These are phyloP conservation scores for Triplophysa bombifrons DNA, from an alignment of 2,797 vertebrate species.

Conservation along the genomic window DNA sequence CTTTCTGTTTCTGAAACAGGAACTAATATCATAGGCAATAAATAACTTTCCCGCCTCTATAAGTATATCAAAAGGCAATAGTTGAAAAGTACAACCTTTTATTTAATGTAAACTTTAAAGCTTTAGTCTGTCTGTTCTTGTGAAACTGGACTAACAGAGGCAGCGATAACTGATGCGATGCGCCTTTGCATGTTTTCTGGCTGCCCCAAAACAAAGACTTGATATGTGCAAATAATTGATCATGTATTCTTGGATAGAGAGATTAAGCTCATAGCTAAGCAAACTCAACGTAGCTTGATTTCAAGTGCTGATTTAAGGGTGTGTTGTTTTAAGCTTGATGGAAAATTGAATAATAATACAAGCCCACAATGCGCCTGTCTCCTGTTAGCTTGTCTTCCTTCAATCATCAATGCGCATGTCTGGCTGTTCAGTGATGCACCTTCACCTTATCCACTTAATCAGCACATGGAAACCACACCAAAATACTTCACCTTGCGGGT, in stretches of 20 bases:
- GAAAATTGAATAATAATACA: not conserved
- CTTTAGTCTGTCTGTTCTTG: not conserved
- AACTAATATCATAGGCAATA: not conserved
- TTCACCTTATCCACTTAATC: constrained; percentile 57
- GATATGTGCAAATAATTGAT: not conserved
- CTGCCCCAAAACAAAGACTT: not conserved
- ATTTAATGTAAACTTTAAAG: not conserved
- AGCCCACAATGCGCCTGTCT: not conserved
- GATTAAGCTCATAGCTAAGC: no score
- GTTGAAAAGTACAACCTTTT: no score
- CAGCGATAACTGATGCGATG: not conserved
- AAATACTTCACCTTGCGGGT: constrained; percentile 62
- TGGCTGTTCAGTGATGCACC: constrained; percentile 18
- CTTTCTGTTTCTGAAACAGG: not conserved
- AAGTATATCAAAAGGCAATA: no score
- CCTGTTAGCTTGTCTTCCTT: not conserved
- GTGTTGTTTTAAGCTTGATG: not conserved
- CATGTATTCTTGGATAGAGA: not conserved
- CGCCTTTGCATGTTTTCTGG: not conserved
- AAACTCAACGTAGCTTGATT: not conserved
- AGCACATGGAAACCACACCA: constrained; percentile 66
- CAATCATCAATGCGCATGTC: not conserved
- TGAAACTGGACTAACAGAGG: not conserved
- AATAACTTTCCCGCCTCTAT: not conserved
- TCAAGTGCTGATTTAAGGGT: not conserved